A percentile compares a stretch with the other conserved stretches of the same genome.
phyloP scores from a whole-genome alignment of 2,113 vertebrate species.

The Nycticryphes semicollaris region DNA sequence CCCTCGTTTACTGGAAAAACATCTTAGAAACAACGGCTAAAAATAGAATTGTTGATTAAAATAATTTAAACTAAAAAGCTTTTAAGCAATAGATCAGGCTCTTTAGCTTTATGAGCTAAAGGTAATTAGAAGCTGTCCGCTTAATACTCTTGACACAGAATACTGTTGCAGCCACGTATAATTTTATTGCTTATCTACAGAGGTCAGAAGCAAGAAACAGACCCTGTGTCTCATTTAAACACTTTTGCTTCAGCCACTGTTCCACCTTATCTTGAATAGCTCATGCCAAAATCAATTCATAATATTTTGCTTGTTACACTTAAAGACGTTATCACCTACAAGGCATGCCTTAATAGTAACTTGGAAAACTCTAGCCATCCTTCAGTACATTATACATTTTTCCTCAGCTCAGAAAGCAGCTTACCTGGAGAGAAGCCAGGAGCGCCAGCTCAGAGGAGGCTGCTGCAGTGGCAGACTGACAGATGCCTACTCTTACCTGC shows the following conservation, averaged over 20 bases:
- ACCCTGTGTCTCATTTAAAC: conserved; percentile 41
- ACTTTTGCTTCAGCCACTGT: conserved; percentile 13
- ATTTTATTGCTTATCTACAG: conserved; percentile 61
- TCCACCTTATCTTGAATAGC: conserved; percentile 64
- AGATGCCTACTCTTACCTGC: conserved; percentile 22
- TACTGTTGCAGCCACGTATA: conserved; percentile 13
- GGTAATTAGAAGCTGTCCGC: conserved; percentile 62
- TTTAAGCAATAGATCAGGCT: conserved; percentile 42
- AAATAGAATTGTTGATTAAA: conserved; percentile 59
- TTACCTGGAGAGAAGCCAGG: conserved; percentile 54
- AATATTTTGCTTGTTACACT: conserved; percentile 66
- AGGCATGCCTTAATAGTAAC: conserved; percentile 49
- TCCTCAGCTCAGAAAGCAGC: conserved; percentile 24
- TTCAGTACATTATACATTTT: conserved; percentile 19
- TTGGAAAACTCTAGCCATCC: conserved; percentile 22
- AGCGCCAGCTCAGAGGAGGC: not conserved
- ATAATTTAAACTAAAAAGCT: conserved; percentile 52
- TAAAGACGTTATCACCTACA: conserved; percentile 41
- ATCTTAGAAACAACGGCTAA: conserved; percentile 31
- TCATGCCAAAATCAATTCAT: conserved; percentile 57
- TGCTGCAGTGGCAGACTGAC: conserved; percentile 15
- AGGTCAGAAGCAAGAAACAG: conserved; percentile 57
- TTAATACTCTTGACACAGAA: conserved; percentile 40
- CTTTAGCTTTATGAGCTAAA: conserved; percentile 51
- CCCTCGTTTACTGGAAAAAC: conserved; percentile 21